A percentile compares a stretch with the other conserved stretches of the same genome.
These are phyloP conservation scores for Montipora capricornis DNA, from an alignment of 64 coral and sea anemone genomes.

Conservation along the genomic window DNA sequence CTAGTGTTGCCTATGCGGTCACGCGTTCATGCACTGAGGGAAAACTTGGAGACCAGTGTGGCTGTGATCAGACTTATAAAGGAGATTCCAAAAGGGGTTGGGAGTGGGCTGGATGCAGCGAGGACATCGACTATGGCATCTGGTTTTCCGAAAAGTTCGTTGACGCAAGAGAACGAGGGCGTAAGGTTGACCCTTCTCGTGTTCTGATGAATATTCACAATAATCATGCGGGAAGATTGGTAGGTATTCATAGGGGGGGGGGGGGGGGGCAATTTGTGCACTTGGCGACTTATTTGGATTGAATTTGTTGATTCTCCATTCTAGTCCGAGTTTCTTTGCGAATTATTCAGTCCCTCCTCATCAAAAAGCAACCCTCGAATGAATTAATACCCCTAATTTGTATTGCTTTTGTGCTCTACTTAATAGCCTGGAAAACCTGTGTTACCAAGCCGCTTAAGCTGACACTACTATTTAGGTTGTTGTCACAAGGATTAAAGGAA, in stretches of 20 bases:
- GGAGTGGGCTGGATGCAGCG: constrained; percentile 94
- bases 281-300: too few species aligned
- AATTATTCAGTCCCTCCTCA: too few species aligned
- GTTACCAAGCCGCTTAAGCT: too few species aligned
- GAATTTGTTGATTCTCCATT: too few species aligned
- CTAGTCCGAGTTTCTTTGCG: too few species aligned
- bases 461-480: too few species aligned
- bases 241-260: neutral
- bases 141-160: constrained; percentile 83
- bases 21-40: constrained; percentile 85
- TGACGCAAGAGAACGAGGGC: constrained; percentile 82
- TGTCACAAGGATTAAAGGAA: too few species aligned
- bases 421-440: too few species aligned
- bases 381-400: too few species aligned
- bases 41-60: constrained; percentile 80
- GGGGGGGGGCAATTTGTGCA: too few species aligned
- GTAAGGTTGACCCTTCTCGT: constrained; percentile 63
- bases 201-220: constrained; percentile 98
- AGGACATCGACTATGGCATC: constrained; percentile 88
- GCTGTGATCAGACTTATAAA: constrained; percentile 77
- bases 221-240: constrained; percentile 85
- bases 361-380: too few species aligned
- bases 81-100: constrained; percentile 64
- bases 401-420: too few species aligned
- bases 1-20: constrained; percentile 85